These are phyloP conservation scores for Andrena flavipes DNA, from an alignment of 2,888 invertebrate genomes.

Conservation along the genomic window DNA sequence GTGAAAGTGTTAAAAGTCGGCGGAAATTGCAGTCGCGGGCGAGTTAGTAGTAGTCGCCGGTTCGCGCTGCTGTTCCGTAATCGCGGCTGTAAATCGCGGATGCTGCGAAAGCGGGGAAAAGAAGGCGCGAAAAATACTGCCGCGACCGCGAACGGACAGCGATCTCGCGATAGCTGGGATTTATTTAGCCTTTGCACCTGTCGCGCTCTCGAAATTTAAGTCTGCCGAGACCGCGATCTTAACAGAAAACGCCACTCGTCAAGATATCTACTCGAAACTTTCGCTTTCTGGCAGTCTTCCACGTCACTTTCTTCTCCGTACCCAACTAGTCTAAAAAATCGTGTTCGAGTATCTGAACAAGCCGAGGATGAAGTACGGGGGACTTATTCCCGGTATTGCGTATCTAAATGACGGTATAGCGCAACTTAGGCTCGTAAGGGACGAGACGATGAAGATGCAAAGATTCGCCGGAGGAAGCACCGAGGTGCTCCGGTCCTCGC, in stretches of 20 bases:
- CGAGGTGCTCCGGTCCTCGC: no score
- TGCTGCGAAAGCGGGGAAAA: slow-evolving; percentile 22
- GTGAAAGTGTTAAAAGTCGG: background rate
- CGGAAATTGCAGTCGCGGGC: background rate
- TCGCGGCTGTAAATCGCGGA: slow-evolving; percentile 34
- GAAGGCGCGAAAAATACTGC: slow-evolving; percentile 48
- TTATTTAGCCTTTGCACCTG: slow-evolving; percentile 74
- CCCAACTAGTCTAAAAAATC: no score
- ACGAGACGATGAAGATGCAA: slow-evolving; percentile 49
- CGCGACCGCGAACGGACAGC: slow-evolving; percentile 44
- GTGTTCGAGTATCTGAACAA: no score
- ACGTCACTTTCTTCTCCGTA: no score
- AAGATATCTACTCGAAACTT: slow-evolving; percentile 10
- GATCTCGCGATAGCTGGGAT: slow-evolving; percentile 75
- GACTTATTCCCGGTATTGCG: no score
- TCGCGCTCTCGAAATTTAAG: slow-evolving; percentile 68
- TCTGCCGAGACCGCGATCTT: slow-evolving; percentile 28
- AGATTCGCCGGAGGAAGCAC: slow-evolving; percentile 18
- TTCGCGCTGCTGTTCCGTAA: slow-evolving; percentile 18
- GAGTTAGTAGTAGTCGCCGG: background rate
- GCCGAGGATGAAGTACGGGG: no score
- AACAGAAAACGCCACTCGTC: background rate
- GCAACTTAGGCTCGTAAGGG: slow-evolving; percentile 36
- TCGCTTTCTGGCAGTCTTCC: background rate
- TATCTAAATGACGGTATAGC: background rate